Percentiles rank a stretch among this genome's conserved stretches.
Conservation (phyloP, 1,140 invertebrate genomes). For the Plutomurus gul region DNA sequence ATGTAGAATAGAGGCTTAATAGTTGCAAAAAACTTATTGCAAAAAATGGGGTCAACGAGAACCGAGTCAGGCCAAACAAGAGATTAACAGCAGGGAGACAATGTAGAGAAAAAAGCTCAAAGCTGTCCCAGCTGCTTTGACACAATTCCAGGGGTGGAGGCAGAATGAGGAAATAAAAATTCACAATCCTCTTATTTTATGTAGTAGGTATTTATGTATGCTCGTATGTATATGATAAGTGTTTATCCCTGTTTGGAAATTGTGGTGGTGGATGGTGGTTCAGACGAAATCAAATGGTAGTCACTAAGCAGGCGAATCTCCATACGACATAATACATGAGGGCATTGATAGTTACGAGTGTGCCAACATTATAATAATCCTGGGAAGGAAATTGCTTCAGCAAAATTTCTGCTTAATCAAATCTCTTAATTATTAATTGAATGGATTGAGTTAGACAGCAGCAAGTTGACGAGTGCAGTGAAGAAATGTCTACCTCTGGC, state of each 20-base stretch:
- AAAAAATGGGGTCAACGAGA: background rate
- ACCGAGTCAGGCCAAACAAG: background rate
- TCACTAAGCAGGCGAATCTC: too few species aligned
- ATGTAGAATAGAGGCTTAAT: background rate
- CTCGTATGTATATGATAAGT: too few species aligned
- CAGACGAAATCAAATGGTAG: too few species aligned
- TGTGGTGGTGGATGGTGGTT: too few species aligned
- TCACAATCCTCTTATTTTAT: conserved; percentile 12
- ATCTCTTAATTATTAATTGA: conserved; percentile 13
- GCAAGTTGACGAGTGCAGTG: too few species aligned
- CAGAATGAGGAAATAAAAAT: conserved; percentile 15
- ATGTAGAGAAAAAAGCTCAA: background rate
- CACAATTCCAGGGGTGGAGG: conserved; percentile 2
- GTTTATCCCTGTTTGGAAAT: too few species aligned
- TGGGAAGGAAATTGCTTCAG: conserved; percentile 1
- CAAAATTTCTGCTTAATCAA: conserved; percentile 12
- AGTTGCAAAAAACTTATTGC: too few species aligned
- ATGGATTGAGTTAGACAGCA: too few species aligned
- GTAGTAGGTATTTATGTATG: background rate
- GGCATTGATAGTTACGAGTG: too few species aligned
- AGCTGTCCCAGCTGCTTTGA: conserved; percentile 14
- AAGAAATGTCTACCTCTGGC: too few species aligned
- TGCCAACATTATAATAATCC: conserved; percentile 2
- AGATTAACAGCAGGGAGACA: background rate
- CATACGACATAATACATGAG: too few species aligned